Conservation (phyloP, 1,140 invertebrate species). For the Aphelenchoides fujianensis region DNA sequence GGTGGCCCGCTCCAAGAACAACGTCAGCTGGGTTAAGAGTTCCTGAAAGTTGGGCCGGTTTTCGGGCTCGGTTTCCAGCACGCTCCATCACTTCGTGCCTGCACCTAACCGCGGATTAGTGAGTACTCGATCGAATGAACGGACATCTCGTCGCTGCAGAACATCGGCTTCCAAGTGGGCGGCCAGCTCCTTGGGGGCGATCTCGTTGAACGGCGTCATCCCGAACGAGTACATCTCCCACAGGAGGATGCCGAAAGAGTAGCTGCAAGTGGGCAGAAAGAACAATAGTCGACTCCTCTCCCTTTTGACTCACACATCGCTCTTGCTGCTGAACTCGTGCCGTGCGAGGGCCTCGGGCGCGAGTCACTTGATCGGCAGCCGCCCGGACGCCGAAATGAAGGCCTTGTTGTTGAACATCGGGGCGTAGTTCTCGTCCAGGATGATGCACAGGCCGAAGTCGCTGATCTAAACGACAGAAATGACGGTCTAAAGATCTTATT, state of each 20-base stretch:
- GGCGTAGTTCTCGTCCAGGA: slow-evolving; percentile 20
- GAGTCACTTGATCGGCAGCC: slow-evolving; percentile 88
- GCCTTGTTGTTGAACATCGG: slow-evolving; percentile 60
- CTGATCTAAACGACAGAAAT: slow-evolving; percentile 46
- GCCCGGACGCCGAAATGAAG: slow-evolving; percentile 69
- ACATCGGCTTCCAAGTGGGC: slow-evolving; percentile 39
- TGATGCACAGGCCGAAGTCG: slow-evolving; percentile 47
- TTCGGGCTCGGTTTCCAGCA: slow-evolving; percentile 46
- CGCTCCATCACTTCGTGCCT: slow-evolving; percentile 40
- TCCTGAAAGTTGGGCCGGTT: slow-evolving; percentile 43
- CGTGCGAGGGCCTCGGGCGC: slow-evolving; percentile 89
- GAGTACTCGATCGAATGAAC: no score
- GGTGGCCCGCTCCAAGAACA: slow-evolving; percentile 44
- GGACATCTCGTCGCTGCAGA: slow-evolving; percentile 49
- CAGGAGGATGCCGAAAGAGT: slow-evolving; percentile 47
- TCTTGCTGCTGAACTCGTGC: slow-evolving; percentile 86
- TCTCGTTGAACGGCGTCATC: slow-evolving; percentile 38
- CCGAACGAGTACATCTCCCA: slow-evolving; percentile 56
- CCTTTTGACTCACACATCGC: slow-evolving; percentile 78
- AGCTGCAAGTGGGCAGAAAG: no score
- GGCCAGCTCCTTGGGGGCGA: slow-evolving; percentile 43
- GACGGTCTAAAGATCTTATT: no score
- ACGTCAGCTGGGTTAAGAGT: slow-evolving; percentile 36
- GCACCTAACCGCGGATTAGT: slow-evolving; percentile 19
- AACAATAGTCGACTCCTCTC: slow-evolving; percentile 24